These are phyloP conservation scores for Macroglossus sobrinus DNA, from an alignment of 2,113 vertebrate genomes.

Conservation along the genomic window DNA sequence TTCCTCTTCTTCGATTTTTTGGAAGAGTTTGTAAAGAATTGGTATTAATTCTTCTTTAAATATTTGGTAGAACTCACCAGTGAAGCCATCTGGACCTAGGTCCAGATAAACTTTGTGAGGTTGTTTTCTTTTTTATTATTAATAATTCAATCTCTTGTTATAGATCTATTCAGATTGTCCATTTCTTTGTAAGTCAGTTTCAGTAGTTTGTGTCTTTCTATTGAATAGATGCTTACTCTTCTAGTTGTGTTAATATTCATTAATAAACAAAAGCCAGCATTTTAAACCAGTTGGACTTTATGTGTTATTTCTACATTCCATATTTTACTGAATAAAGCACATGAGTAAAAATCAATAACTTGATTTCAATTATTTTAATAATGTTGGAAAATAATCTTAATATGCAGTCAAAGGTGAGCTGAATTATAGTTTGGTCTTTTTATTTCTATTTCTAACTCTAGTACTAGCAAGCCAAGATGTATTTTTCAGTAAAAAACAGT, in stretches of 20 bases:
- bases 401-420: background rate
- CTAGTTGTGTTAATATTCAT: background rate
- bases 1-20: background rate
- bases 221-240: background rate
- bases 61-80: background rate
- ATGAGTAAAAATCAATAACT: background rate
- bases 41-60: too few relatives aligned
- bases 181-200: background rate
- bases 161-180: background rate
- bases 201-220: background rate
- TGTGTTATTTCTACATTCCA: background rate
- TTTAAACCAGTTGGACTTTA: background rate
- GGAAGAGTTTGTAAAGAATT: background rate
- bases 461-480: background rate
- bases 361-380: background rate
- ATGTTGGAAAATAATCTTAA: background rate
- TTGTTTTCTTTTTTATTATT: background rate
- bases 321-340: background rate
- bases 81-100: background rate
- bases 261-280: background rate
- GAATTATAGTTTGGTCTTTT: background rate
- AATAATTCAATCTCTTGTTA: background rate
- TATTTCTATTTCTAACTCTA: background rate
- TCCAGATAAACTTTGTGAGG: background rate
- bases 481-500: background rate